Base-by-base conservation (phyloP, 2,888 invertebrate species). In the Drosophila melanosoma region DNA sequence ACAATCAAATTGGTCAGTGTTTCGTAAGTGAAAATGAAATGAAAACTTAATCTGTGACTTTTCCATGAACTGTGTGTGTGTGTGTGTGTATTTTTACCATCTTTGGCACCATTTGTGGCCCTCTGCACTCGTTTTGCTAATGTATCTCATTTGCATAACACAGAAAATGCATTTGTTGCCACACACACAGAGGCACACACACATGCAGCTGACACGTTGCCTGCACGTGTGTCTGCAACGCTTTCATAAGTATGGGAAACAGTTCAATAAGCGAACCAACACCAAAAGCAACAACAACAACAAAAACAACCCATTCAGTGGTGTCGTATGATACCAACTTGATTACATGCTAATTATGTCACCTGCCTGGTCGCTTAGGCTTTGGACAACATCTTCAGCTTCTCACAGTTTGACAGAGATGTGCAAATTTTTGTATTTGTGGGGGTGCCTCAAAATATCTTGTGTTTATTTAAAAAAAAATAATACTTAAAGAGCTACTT, bases 111-210 rank as follows among this genome's bases (percentile, higher is more conserved):
- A 51, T 72, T 71, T 61, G 61, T 42, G 52, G 48, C 77, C 58
- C 35, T 66, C 61, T 61, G 74, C 61, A 60, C 20, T 59, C 73
- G 63, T 38, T 69, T 59, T 69, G 70, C 71, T 76, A 81, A 86
- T 86, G 84, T 76, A 70, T 29, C 62, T 81, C 63, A 83, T 84
- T 84, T 89, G 84, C 87, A 89, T 87, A 89, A 84, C 84, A 79
- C 73, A 68, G 66, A 65, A 82, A 82, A 62, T 73, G 84, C 87
- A 81, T 83, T 83, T 83, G 73, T 76, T 70, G 68, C 74, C 69
- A 59, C 72, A 52, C 69, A 60, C 76, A 73, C 54, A 32, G 42
- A n/a, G 23, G n/a, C 42, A 26, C 35, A 58, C 66, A 12, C 32
- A 72, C 60, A 59, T 32, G 49, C 26, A 2, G 56, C 26, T 66